phyloP scores from a whole-genome alignment of 2,888 invertebrate genomes.

The Amblyjoppa fuscipennis region DNA sequence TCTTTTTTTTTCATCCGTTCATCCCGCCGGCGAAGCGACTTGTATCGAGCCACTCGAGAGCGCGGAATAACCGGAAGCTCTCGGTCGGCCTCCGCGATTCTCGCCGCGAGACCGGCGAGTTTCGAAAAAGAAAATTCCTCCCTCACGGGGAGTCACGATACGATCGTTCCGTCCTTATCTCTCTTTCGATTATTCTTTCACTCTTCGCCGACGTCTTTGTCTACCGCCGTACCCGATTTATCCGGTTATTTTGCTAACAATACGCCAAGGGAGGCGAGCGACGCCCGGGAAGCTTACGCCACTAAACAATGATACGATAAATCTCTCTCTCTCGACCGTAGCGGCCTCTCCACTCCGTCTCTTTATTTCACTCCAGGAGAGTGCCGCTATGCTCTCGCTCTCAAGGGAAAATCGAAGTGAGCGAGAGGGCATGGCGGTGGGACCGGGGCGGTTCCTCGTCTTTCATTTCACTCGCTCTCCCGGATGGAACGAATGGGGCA shows the following conservation, averaged over 20 bases:
- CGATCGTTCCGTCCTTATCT: slow-evolving; percentile 40
- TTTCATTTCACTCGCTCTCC: slow-evolving; percentile 51
- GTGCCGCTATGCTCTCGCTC: slow-evolving; percentile 50
- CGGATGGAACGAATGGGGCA: slow-evolving; percentile 31
- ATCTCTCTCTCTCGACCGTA: slow-evolving; percentile 74
- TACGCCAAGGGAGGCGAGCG: slow-evolving; percentile 65
- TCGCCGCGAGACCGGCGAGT: slow-evolving; percentile 19
- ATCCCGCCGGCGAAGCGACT: slow-evolving; percentile 5
- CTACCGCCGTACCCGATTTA: slow-evolving; percentile 60
- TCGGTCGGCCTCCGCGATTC: slow-evolving; percentile 42
- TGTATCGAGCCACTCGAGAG: slow-evolving; percentile 22
- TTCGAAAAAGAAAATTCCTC: slow-evolving; percentile 55
- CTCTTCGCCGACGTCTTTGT: slow-evolving; percentile 48
- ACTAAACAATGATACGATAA: slow-evolving; percentile 83
- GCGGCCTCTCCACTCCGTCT: slow-evolving; percentile 71
- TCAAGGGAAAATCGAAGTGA: slow-evolving; percentile 65
- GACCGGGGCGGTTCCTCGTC: slow-evolving; percentile 44
- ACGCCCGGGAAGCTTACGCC: slow-evolving; percentile 75
- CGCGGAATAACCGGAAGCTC: slow-evolving; percentile 47
- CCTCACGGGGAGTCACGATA: slow-evolving; percentile 46
- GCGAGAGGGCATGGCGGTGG: slow-evolving; percentile 40
- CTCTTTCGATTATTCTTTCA: slow-evolving; percentile 43
- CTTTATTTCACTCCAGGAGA: slow-evolving; percentile 71
- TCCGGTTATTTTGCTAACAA: slow-evolving; percentile 69
- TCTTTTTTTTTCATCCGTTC: slow-evolving; percentile 16